Conservation (phyloP, 2,113 vertebrate genomes). For the Falco punctatus region DNA sequence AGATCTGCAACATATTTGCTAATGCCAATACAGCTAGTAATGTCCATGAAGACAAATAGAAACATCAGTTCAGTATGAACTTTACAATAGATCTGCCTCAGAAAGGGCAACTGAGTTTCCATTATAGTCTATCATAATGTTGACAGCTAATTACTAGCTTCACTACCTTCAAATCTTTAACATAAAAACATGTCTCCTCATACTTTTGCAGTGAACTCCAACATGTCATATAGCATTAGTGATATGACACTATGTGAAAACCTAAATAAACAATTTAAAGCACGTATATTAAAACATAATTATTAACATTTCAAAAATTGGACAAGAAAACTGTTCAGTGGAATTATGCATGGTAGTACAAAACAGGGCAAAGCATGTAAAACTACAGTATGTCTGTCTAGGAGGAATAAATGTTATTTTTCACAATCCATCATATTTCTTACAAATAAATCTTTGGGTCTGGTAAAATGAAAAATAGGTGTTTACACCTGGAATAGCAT, state of each 20-base stretch:
- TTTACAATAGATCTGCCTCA: background rate
- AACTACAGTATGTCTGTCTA: background rate
- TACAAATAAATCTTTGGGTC: background rate
- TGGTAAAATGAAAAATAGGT: background rate
- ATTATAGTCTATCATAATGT: background rate
- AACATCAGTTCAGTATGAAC: constrained; percentile 37
- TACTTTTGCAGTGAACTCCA: background rate
- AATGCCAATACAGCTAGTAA: background rate
- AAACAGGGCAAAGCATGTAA: constrained; percentile 22
- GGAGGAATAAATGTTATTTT: background rate
- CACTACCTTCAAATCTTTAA: background rate
- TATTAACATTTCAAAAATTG: constrained; percentile 19
- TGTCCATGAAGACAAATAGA: background rate
- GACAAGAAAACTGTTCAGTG: constrained; percentile 23
- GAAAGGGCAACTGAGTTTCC: constrained; percentile 24
- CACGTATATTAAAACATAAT: constrained; percentile 37
- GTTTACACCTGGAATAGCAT: background rate
- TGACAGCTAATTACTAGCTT: constrained; percentile 39
- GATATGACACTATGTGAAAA: background rate
- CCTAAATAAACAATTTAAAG: constrained; percentile 28
- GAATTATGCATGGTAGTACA: constrained; percentile 13
- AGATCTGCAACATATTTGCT: background rate
- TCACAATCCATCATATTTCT: background rate
- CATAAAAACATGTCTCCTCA: background rate
- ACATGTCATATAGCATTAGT: background rate